Conservation (phyloP, 2,113 vertebrate genomes). For the Genyomyrus donnyi region DNA sequence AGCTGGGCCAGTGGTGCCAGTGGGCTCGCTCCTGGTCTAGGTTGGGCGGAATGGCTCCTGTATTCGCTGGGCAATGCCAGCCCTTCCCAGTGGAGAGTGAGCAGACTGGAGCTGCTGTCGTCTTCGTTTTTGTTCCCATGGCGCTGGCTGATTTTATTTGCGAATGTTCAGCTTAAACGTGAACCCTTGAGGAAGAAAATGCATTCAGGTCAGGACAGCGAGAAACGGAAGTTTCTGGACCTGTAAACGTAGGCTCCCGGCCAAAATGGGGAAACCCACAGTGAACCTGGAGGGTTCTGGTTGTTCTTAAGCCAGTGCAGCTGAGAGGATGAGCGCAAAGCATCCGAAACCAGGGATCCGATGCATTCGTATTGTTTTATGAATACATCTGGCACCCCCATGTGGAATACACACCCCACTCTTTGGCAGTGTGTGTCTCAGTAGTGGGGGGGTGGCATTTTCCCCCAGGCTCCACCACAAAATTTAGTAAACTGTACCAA, state of each 20-base stretch:
- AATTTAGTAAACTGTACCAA: background rate
- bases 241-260: background rate
- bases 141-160: background rate
- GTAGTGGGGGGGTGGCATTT: background rate
- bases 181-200: background rate
- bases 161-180: background rate
- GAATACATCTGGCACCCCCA: background rate
- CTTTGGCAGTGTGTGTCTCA: background rate
- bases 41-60: background rate
- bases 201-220: background rate
- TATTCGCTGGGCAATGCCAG: background rate
- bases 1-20: background rate
- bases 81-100: background rate
- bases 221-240: background rate
- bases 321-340: background rate
- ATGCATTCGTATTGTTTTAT: background rate
- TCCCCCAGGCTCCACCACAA: background rate
- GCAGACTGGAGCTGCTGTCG: background rate
- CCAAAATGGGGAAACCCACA: background rate
- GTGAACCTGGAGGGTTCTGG: background rate
- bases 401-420: background rate
- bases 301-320: background rate
- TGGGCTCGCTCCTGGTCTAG: background rate
- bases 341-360: background rate
- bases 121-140: background rate